Evolutionary conservation across 2,113 vertebrate genomes (phyloP).

Genomic region (Euleptes europaea): DNA sequence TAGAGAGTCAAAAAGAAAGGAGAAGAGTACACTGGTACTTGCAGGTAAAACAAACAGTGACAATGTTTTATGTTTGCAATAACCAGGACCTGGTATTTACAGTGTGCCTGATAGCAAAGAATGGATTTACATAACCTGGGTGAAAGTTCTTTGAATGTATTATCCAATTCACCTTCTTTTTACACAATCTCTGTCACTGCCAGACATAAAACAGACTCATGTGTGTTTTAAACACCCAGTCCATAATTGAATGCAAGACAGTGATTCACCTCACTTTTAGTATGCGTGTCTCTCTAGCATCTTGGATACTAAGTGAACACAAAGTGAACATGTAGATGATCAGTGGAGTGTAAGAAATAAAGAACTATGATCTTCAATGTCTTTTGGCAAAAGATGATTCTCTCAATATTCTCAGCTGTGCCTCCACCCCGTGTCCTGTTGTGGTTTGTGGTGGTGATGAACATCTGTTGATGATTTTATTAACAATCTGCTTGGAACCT

Average conservation of each 20-base stretch:
- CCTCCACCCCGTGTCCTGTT: background rate
- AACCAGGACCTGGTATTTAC: constrained; percentile 61
- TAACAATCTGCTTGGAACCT: background rate
- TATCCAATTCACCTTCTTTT: constrained; percentile 64
- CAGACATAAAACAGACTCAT: constrained; percentile 54
- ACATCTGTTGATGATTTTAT: background rate
- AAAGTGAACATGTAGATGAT: constrained; percentile 62
- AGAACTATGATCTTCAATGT: constrained; percentile 26
- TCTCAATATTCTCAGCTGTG: background rate
- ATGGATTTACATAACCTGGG: constrained; percentile 63
- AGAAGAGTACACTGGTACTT: constrained; percentile 35
- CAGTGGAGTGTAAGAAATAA: constrained; percentile 45
- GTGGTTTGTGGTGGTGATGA: background rate
- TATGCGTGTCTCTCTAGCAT: constrained; percentile 49
- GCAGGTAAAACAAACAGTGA: constrained; percentile 49
- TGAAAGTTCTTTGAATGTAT: constrained; percentile 61
- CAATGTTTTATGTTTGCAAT: constrained; percentile 66
- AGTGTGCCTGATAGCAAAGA: constrained; percentile 72
- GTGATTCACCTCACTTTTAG: constrained; percentile 45
- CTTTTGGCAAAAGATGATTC: background rate
- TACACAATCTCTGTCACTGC: constrained; percentile 44
- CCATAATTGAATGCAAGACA: constrained; percentile 39
- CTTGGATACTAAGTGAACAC: constrained; percentile 58
- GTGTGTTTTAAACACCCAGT: constrained; percentile 53
- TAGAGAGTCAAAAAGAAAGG: constrained; percentile 7